phyloP scores from a whole-genome alignment of 1,140 invertebrate species.

The Brachionus rotundiformis region DNA sequence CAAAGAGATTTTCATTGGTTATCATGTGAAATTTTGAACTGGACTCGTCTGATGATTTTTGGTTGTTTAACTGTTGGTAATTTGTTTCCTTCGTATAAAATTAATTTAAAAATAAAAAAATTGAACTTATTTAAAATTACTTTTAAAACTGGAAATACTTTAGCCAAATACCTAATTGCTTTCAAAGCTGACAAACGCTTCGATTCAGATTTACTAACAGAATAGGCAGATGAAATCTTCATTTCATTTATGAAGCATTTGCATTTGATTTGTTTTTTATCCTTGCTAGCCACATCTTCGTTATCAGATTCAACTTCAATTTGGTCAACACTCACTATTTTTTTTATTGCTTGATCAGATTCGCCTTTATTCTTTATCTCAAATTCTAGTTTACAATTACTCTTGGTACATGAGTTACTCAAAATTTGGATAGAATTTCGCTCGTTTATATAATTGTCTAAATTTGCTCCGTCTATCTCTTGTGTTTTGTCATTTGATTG shows the following conservation, averaged over 20 bases:
- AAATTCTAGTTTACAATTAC: constrained; percentile 16
- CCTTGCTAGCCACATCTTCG: neutral
- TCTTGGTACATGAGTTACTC: constrained; percentile 36
- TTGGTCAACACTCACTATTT: neutral
- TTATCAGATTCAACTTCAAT: constrained; percentile 10
- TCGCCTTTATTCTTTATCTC: neutral
- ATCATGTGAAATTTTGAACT: neutral
- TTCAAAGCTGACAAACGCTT: constrained; percentile 34
- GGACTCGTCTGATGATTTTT: neutral
- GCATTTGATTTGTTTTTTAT: constrained; percentile 7
- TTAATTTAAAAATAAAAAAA: neutral
- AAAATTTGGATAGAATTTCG: constrained; percentile 48
- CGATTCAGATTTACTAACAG: neutral
- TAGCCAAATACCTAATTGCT: constrained; percentile 24
- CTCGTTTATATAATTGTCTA: constrained; percentile 14
- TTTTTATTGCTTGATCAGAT: neutral
- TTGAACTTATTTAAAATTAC: constrained; percentile 23
- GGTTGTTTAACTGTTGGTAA: neutral
- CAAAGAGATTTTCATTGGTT: neutral
- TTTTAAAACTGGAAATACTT: constrained; percentile 36
- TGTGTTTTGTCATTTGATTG: neutral
- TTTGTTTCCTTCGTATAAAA: constrained; percentile 20
- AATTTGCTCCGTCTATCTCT: neutral
- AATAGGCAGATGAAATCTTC: neutral
- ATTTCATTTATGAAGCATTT: constrained; percentile 44